Base-by-base conservation (phyloP, 1,140 invertebrate species). In the Apis dorsata region DNA sequence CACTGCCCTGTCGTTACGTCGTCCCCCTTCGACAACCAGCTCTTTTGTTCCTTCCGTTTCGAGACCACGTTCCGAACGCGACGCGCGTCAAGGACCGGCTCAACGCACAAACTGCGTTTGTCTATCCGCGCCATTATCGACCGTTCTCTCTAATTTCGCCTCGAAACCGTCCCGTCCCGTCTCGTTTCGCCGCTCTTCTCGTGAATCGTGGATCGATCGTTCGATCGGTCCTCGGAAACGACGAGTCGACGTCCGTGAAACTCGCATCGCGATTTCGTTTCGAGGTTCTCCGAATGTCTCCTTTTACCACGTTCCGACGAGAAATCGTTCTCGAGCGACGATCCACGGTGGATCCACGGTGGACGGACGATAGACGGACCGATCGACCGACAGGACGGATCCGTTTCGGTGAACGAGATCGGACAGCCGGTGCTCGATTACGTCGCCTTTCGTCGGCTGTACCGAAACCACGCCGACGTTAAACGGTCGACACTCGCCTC, bases 341-440 rank as follows among this genome's bases (percentile, higher is more conserved):
- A 34, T 34, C 34, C 34, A 34, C 34, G 34, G 44, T 44, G 34
- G 44, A 19, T 63, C 44, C 62, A 28, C 28, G 73, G 12, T 44
- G 51, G 51, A 12, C 15, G 53, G 53, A 55, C 60, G 60, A 55
- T 5, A 15, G 53, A 55, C 49, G 63, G 83, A 28, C 19, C 9
- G 24, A 79, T 57, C 74, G 79, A 21, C 34, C 73, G 78, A 86
- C 77, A 81, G 79, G 71, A 88, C 62, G 77, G 68, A 75, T 59
- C 72, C 28, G 78, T 78, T 87, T 66, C 57, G 65, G 28, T n/a
- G 24, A 59, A 80, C 60, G 74, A 88, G 83, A 81, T 87, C 70
- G 66, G 86, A 88, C 83, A 88, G 86, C 83, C 78, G 83, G 79
- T 57, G 53, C 68, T 77, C 79, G 87, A 88, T 88, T 88, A 87